Evolutionary conservation across 2,888 invertebrate genomes (phyloP).

Genomic region (Eudemis profundana): DNA sequence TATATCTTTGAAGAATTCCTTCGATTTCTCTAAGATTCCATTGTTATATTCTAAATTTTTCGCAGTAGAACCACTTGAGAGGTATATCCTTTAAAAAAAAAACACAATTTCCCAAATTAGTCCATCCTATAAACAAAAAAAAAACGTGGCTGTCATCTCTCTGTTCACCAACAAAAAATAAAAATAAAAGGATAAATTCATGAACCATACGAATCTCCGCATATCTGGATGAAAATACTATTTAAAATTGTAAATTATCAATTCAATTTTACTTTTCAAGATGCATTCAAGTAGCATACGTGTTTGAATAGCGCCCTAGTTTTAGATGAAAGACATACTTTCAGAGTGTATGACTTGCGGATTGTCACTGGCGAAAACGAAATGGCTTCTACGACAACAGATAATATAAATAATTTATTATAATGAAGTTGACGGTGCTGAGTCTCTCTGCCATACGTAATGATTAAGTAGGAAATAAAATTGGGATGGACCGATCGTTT

Average conservation of each 20-base stretch:
- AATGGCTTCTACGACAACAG: constrained; percentile 24
- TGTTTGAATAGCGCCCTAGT: constrained; percentile 65
- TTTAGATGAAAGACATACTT: constrained; percentile 58
- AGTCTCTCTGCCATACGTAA: not conserved
- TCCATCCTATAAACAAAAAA: too few relatives aligned
- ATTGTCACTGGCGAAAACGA: constrained; percentile 46
- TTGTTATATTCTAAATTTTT: too few relatives aligned
- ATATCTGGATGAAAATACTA: not conserved
- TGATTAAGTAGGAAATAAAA: not conserved
- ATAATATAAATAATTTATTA: constrained; percentile 37
- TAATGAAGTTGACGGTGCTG: constrained; percentile 27
- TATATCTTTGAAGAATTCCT: too few relatives aligned
- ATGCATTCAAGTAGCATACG: constrained; percentile 49
- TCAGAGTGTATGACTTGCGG: constrained; percentile 51
- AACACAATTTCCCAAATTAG: too few relatives aligned
- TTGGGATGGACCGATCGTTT: not conserved
- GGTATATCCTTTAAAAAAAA: too few relatives aligned
- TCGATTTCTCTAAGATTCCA: too few relatives aligned
- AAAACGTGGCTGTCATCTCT: too few relatives aligned
- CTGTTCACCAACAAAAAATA: too few relatives aligned
- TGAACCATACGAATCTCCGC: too few relatives aligned
- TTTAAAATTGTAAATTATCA: constrained; percentile 14
- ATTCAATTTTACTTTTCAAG: constrained; percentile 40
- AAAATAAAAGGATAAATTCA: too few relatives aligned
- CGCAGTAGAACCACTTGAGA: too few relatives aligned